phyloP scores from a whole-genome alignment of 2,113 vertebrate species.

The Diadophis punctatus region DNA sequence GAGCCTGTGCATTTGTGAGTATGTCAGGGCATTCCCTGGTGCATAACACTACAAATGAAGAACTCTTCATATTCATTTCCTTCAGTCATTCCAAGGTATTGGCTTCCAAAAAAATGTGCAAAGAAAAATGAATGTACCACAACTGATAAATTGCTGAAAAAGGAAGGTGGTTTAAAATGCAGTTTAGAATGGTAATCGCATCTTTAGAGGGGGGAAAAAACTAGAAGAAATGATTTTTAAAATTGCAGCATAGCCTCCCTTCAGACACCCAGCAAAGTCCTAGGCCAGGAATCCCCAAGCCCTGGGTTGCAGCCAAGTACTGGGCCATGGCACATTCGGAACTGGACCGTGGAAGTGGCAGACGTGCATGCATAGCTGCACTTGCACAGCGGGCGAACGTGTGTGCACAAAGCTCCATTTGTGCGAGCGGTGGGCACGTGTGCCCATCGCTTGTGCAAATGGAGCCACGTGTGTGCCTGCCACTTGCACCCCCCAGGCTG shows the following conservation, averaged over 20 bases:
- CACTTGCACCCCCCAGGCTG: too few species aligned
- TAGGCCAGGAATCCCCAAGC: too few species aligned
- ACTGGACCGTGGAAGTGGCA: too few species aligned
- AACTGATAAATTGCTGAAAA: background rate
- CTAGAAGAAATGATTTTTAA: background rate
- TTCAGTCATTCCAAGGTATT: background rate
- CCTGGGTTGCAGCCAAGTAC: too few species aligned
- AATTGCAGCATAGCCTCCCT: background rate
- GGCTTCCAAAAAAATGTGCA: background rate
- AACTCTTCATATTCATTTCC: background rate
- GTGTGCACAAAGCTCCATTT: too few species aligned
- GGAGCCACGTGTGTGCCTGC: too few species aligned
- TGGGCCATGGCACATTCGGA: too few species aligned
- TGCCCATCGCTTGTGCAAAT: too few species aligned
- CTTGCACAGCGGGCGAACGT: too few species aligned
- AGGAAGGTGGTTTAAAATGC: background rate
- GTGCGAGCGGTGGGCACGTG: too few species aligned
- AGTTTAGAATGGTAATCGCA: background rate
- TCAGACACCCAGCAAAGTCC: background rate
- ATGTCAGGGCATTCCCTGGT: background rate
- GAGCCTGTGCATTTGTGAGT: background rate
- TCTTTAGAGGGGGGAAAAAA: background rate
- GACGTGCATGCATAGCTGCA: too few species aligned
- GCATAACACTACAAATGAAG: background rate
- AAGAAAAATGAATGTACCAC: background rate